Percentiles rank a stretch among this genome's conserved stretches.
These are phyloP conservation scores for Aspiorhynchus laticeps DNA, from an alignment of 2,113 vertebrate species.

Conservation along the genomic window DNA sequence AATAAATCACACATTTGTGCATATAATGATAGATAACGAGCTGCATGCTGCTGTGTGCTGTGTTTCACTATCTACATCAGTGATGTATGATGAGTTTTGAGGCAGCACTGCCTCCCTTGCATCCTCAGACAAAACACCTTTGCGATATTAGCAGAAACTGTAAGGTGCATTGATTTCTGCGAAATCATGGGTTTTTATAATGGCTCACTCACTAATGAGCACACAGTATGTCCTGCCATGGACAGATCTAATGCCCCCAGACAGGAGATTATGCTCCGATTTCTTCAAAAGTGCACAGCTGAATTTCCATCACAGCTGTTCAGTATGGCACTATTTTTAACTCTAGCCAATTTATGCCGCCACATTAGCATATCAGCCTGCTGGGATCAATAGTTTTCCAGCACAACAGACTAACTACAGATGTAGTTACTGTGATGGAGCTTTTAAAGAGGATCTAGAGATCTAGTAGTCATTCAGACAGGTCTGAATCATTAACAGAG, in stretches of 20 bases:
- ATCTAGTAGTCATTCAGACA: not conserved
- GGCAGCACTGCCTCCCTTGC: not conserved
- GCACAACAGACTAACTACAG: not conserved
- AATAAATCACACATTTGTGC: constrained; percentile 12
- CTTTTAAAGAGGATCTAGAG: not conserved
- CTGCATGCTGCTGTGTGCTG: constrained; percentile 2
- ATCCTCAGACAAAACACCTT: not conserved
- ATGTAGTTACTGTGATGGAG: not conserved
- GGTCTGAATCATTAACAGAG: not conserved
- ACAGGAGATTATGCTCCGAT: not conserved
- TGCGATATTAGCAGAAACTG: not conserved
- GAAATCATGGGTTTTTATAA: constrained; percentile 18
- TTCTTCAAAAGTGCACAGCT: not conserved
- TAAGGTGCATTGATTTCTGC: not conserved
- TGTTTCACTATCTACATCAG: not conserved
- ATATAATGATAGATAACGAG: not conserved
- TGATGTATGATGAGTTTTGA: not conserved
- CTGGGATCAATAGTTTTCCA: not conserved
- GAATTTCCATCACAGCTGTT: constrained; percentile 3
- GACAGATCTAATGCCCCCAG: not conserved
- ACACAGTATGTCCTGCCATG: not conserved
- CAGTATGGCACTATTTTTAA: not conserved
- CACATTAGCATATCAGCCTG: not conserved
- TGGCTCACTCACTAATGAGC: constrained; percentile 1
- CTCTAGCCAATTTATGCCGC: not conserved